These are phyloP conservation scores for Rhinichthys klamathensis DNA, from an alignment of 2,113 vertebrate genomes.

Conservation along the genomic window DNA sequence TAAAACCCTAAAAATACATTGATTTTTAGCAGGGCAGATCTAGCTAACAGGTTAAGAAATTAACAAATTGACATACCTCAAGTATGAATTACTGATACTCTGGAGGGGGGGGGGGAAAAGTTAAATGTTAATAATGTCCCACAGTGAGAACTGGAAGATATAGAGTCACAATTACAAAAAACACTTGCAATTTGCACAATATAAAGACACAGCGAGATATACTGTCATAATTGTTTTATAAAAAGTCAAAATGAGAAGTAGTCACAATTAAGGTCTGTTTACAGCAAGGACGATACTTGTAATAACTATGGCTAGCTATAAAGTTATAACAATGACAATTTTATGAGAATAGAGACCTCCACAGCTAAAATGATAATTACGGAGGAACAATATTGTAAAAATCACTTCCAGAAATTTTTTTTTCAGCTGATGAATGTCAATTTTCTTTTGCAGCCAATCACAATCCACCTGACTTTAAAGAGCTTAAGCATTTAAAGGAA, in stretches of 20 bases:
- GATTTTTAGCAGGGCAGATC: not conserved
- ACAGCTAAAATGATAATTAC: not conserved
- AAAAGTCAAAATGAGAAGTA: too few species aligned
- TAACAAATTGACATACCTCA: constrained; percentile 68
- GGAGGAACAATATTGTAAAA: not conserved
- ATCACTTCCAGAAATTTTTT: not conserved
- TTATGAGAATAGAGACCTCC: not conserved
- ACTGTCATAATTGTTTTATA: too few species aligned
- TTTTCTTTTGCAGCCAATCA: not conserved
- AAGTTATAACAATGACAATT: not conserved
- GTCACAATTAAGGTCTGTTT: too few species aligned
- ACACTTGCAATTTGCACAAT: not conserved
- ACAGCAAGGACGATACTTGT: not conserved
- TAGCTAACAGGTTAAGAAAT: not conserved
- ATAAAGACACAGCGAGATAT: not conserved
- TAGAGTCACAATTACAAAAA: not conserved
- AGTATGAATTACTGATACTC: constrained; percentile 69
- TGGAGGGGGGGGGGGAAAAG: constrained; percentile 52
- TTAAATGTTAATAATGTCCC: not conserved
- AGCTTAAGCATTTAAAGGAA: not conserved
- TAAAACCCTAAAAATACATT: not conserved
- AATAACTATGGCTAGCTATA: not conserved
- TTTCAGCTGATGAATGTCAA: not conserved
- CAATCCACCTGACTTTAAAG: not conserved
- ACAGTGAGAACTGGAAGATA: not conserved